Percentiles rank a stretch among this genome's conserved stretches.
Conservation (phyloP, 2,888 invertebrate species). For the Drosophila dives region DNA sequence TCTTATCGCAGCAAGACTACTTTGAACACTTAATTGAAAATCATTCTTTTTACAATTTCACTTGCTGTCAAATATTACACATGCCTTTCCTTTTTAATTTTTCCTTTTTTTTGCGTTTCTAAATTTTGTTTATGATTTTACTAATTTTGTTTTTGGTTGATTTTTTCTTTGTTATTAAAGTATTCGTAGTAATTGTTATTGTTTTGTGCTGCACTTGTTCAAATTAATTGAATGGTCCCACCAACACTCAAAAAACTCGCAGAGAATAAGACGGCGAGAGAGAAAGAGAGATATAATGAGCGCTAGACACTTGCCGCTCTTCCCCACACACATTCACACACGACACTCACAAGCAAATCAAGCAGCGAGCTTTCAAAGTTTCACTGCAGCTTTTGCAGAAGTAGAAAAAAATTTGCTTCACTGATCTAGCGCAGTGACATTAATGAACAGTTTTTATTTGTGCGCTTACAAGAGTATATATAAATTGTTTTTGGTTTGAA, state of each 20-base stretch:
- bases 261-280: constrained; percentile 27
- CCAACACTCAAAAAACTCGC: constrained; percentile 41
- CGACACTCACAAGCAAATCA: constrained; percentile 6
- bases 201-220: constrained; percentile 75
- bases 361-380: constrained; percentile 54
- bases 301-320: constrained; percentile 52
- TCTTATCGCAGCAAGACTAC: constrained; percentile 65
- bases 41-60: constrained; percentile 69
- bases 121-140: constrained; percentile 46
- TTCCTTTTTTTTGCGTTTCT: background rate
- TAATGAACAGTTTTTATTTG: constrained; percentile 61
- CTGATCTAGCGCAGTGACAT: constrained; percentile 60
- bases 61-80: constrained; percentile 54
- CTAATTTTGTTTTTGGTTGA: constrained; percentile 15
- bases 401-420: constrained; percentile 46
- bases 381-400: constrained; percentile 50
- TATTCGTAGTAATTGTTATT: constrained; percentile 66
- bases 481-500: constrained; percentile 3
- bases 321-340: constrained; percentile 15
- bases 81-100: constrained; percentile 35
- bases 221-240: constrained; percentile 70
- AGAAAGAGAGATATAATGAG: constrained; percentile 16
- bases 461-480: constrained; percentile 25
- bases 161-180: constrained; percentile 26
- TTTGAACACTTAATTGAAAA: constrained; percentile 73